Percentiles rank a stretch among this genome's conserved stretches.
phyloP scores from a whole-genome alignment of 2,797 vertebrate species.

The Sarcophilus harrisii region DNA sequence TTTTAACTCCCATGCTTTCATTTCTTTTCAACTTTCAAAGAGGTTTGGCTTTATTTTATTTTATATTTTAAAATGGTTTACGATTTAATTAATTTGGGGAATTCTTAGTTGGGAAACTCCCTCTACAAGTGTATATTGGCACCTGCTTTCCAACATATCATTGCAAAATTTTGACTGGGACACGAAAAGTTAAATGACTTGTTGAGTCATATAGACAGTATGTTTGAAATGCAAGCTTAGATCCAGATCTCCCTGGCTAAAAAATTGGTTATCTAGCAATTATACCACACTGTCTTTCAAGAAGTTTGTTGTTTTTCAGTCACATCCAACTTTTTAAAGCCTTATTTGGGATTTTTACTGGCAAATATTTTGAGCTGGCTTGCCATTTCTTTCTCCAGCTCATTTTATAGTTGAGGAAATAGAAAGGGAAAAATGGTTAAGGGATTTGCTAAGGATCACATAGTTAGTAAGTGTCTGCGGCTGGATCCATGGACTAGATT shows the following conservation, averaged over 20 bases:
- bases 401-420: not conserved
- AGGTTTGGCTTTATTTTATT: not conserved
- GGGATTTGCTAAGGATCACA: not conserved
- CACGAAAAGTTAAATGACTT: not conserved
- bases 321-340: not conserved
- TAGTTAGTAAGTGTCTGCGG: not conserved
- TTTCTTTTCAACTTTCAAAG: not conserved
- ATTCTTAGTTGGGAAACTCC: not conserved
- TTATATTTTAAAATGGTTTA: not conserved
- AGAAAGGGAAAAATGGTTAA: not conserved
- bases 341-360: not conserved
- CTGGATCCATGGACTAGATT: not conserved
- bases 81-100: not conserved
- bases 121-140: not conserved
- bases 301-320: not conserved
- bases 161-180: not conserved
- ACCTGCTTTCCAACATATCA: not conserved
- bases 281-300: not conserved
- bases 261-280: not conserved
- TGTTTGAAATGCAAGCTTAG: fast-evolving
- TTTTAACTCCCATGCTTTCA: not conserved
- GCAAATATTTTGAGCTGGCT: not conserved
- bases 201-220: not conserved
- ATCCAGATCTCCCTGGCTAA: not conserved
- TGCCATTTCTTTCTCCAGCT: not conserved